These are phyloP conservation scores for Neosilurus hyrtlii DNA, from an alignment of 2,797 vertebrate species.

Conservation along the genomic window DNA sequence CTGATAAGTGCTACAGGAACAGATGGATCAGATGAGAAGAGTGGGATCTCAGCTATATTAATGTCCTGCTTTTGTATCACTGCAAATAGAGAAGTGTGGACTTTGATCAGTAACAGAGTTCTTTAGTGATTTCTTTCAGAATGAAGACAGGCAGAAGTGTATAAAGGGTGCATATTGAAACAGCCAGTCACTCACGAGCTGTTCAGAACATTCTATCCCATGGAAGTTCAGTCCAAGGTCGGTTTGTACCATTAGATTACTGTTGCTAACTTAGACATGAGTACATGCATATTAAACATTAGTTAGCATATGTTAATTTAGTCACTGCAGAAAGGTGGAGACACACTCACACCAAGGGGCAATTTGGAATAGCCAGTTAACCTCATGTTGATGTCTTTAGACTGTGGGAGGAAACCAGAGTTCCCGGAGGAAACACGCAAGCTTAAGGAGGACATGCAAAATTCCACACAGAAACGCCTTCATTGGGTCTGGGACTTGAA, in stretches of 20 bases:
- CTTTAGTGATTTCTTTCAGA: constrained; percentile 1
- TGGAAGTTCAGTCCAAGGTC: not conserved
- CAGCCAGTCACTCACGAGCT: constrained; percentile 13
- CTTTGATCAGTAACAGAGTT: constrained; percentile 27
- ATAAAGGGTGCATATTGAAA: constrained; percentile 4
- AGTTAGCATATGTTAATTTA: no score
- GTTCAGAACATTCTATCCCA: constrained; percentile 29
- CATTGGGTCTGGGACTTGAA: no score
- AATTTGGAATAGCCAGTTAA: no score
- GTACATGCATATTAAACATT: not conserved
- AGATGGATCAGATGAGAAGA: constrained; percentile 4
- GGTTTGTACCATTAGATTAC: constrained; percentile 5
- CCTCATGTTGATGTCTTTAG: no score
- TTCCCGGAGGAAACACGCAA: no score
- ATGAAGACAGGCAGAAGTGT: constrained; percentile 27
- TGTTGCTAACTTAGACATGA: not conserved
- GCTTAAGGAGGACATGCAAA: no score
- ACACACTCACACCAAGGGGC: no score
- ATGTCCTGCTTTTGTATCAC: constrained; percentile 23
- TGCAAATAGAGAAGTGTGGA: constrained; percentile 8
- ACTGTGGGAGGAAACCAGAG: no score
- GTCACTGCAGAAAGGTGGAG: no score
- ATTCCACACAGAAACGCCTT: no score
- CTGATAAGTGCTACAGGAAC: constrained; percentile 28
- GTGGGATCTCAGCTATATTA: constrained; percentile 34